Evolutionary conservation across 2,797 vertebrate species (phyloP).

Genomic region (Ciconia nigra): DNA sequence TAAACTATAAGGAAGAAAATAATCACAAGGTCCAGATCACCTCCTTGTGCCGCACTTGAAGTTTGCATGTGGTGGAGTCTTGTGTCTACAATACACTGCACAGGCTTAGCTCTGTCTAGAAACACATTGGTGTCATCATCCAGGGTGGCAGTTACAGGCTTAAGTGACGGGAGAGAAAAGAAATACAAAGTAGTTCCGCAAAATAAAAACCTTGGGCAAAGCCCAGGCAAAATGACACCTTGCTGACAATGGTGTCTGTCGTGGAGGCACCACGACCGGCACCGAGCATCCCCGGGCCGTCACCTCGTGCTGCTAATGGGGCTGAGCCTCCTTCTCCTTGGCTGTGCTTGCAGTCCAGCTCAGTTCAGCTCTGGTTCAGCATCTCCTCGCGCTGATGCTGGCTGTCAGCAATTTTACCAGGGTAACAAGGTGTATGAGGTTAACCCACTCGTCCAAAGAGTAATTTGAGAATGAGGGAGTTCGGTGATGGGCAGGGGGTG

Average conservation of each 20-base stretch:
- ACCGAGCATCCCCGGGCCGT: rapidly evolving
- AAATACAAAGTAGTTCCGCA: not conserved
- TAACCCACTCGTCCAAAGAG: rapidly evolving
- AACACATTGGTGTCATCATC: not conserved
- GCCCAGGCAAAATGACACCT: not conserved
- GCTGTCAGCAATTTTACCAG: not conserved
- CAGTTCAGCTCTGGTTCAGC: not conserved
- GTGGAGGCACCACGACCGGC: not conserved
- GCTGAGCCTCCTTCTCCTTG: not conserved
- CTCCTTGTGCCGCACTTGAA: not conserved
- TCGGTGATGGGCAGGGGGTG: not conserved
- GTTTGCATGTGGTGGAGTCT: not conserved
- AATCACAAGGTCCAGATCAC: not conserved
- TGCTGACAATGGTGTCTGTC: not conserved
- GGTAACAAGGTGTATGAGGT: not conserved
- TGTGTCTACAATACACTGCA: rapidly evolving
- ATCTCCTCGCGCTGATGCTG: not conserved
- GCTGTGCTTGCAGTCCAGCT: not conserved
- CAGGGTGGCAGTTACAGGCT: not conserved
- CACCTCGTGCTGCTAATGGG: not conserved
- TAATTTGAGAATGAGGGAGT: not conserved
- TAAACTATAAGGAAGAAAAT: not conserved
- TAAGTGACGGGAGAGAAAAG: not conserved
- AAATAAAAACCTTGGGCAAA: not conserved
- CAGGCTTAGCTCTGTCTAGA: not conserved